phyloP scores from a whole-genome alignment of 2,113 vertebrate species.

The Donacobius atricapilla region DNA sequence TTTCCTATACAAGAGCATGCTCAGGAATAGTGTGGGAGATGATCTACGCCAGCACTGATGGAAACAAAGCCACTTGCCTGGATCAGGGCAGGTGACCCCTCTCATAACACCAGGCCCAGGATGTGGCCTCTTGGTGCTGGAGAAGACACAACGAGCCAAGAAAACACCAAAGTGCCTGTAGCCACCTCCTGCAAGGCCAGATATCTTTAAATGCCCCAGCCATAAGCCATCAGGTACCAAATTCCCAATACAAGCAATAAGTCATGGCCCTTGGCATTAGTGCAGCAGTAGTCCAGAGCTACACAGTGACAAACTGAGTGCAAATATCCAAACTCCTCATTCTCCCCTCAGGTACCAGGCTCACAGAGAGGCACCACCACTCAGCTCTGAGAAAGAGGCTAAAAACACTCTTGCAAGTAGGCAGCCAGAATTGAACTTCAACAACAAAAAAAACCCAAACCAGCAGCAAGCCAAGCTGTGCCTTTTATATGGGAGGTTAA shows the following conservation, averaged over 20 bases:
- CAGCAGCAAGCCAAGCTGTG: not conserved
- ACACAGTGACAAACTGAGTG: not conserved
- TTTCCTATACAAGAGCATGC: not conserved
- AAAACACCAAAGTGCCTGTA: not conserved
- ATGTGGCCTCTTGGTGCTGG: not conserved
- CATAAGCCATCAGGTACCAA: not conserved
- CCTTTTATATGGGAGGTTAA: not conserved
- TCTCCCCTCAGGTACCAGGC: not conserved
- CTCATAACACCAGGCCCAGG: not conserved
- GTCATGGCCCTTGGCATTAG: not conserved
- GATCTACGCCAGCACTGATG: not conserved
- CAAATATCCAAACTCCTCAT: not conserved
- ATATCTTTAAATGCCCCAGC: no score
- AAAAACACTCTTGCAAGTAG: not conserved
- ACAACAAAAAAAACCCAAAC: not conserved
- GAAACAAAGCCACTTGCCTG: not conserved
- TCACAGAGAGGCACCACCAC: not conserved
- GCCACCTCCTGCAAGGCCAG: not conserved
- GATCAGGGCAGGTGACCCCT: not conserved
- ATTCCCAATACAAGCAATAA: not conserved
- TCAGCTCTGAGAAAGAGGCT: not conserved
- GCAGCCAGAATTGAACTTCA: not conserved
- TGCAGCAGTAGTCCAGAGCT: not conserved
- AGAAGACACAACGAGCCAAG: fast-evolving
- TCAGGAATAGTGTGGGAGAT: not conserved